phyloP scores from a whole-genome alignment of 2,113 vertebrate genomes.

The Suncus etruscus region DNA sequence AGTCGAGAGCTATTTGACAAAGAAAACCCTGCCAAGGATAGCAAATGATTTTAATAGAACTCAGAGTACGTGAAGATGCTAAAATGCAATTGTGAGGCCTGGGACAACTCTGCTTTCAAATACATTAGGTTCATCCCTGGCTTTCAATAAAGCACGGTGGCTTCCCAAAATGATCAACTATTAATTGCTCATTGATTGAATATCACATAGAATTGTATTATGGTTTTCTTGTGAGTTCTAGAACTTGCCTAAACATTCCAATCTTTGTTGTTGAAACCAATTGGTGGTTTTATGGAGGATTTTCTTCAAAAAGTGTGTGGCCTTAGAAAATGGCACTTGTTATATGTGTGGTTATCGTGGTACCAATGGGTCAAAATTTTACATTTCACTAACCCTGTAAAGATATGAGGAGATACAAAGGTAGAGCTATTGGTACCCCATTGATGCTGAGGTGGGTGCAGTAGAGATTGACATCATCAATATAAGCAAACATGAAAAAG shows the following conservation, averaged over 20 bases:
- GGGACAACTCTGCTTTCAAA: background rate
- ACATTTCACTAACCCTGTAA: too few species aligned
- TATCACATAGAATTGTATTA: too few species aligned
- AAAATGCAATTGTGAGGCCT: background rate
- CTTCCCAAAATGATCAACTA: slow-evolving; percentile 6
- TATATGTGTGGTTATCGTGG: background rate
- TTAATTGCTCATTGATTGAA: background rate
- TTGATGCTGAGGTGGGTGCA: background rate
- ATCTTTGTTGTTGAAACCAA: too few species aligned
- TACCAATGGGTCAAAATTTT: too few species aligned
- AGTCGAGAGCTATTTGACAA: slow-evolving; percentile 43
- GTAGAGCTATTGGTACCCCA: background rate
- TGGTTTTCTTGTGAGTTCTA: too few species aligned
- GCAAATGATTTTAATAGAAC: slow-evolving; percentile 41
- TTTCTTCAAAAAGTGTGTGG: background rate
- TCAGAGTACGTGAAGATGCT: background rate
- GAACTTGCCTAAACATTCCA: too few species aligned
- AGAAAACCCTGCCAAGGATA: slow-evolving; percentile 16
- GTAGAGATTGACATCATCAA: background rate
- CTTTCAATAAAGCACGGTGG: background rate
- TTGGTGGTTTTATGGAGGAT: too few species aligned
- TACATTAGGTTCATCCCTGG: background rate
- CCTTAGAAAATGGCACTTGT: background rate
- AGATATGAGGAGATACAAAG: background rate
- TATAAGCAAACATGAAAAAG: background rate